phyloP scores from a whole-genome alignment of 1,140 invertebrate species.

The Tetramorium simillimum region DNA sequence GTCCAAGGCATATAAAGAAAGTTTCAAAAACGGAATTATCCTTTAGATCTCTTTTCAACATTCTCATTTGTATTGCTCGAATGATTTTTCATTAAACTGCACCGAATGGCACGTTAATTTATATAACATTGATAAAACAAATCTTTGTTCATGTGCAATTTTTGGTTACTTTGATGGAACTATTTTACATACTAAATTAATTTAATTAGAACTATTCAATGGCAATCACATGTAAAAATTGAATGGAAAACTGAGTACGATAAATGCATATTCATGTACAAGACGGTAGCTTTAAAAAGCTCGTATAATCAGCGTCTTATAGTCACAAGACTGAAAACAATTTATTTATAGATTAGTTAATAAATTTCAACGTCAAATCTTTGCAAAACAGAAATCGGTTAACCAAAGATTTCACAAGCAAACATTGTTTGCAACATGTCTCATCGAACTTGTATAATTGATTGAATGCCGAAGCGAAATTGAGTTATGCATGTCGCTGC shows the following conservation, averaged over 20 bases:
- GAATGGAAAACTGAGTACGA: neutral
- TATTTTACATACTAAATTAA: neutral
- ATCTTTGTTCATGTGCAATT: neutral
- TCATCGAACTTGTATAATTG: neutral
- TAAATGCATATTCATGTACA: neutral
- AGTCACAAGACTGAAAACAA: neutral
- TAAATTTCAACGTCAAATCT: neutral
- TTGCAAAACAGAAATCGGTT: neutral
- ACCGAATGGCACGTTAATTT: neutral
- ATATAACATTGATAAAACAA: neutral
- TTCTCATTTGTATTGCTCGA: neutral
- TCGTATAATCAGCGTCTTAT: neutral
- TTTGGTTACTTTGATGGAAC: neutral
- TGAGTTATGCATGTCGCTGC: neutral
- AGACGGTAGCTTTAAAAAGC: neutral
- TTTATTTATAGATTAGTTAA: neutral
- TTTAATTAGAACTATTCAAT: constrained; percentile 6
- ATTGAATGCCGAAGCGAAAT: neutral
- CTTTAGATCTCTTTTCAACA: neutral
- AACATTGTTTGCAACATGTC: neutral
- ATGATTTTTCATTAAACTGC: neutral
- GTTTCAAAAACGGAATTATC: neutral
- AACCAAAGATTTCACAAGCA: neutral
- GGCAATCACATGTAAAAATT: neutral
- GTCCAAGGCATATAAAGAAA: neutral